Percentiles rank a stretch among this genome's conserved stretches.
Conservation (phyloP, 2,113 vertebrate genomes). For the Enhydra lutris region DNA sequence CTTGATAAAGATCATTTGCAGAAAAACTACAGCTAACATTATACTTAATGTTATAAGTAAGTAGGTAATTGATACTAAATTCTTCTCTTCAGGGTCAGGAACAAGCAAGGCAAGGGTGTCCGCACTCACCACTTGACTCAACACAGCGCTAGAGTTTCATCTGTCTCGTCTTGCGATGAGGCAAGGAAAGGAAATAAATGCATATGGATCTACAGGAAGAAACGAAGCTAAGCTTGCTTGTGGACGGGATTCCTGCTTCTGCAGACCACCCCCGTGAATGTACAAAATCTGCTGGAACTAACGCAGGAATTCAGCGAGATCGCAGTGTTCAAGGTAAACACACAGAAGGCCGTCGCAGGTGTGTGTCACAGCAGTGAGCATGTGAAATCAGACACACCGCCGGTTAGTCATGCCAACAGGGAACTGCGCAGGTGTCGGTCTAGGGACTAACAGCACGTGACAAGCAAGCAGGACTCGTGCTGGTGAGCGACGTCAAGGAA, state of each 20-base stretch:
- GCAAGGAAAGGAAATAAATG: background rate
- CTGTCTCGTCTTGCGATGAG: background rate
- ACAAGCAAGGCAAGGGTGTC: too few relatives aligned
- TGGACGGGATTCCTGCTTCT: background rate
- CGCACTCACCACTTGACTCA: rapidly evolving
- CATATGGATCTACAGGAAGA: rapidly evolving
- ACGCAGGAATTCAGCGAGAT: background rate
- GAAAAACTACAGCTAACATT: background rate
- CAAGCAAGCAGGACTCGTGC: rapidly evolving
- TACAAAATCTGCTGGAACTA: rapidly evolving
- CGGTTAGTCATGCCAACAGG: rapidly evolving
- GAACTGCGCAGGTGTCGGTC: rapidly evolving
- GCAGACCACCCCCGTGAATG: background rate
- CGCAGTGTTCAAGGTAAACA: rapidly evolving
- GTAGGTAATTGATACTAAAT: rapidly evolving
- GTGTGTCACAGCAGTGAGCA: background rate
- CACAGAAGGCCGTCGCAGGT: rapidly evolving
- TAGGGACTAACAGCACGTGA: rapidly evolving
- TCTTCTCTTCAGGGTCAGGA: background rate
- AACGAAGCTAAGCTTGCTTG: background rate
- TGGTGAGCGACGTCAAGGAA: rapidly evolving
- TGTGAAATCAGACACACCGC: rapidly evolving
- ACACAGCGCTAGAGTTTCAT: rapidly evolving
- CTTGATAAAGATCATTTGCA: background rate
- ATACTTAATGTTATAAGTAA: background rate